phyloP scores from a whole-genome alignment of 2,888 invertebrate species.

The Mimumesa dahlbomi region DNA sequence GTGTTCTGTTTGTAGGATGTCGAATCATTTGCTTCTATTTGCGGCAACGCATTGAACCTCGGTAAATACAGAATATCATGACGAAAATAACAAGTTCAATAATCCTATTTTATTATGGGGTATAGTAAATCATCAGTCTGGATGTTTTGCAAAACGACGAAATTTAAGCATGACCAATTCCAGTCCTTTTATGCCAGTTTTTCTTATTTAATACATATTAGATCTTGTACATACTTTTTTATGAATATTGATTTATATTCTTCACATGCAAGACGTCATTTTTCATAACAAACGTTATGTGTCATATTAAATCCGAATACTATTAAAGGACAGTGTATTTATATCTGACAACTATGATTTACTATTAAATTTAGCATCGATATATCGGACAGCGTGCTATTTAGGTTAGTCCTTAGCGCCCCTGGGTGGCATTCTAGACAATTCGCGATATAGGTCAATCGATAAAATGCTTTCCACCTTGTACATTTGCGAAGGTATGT shows the following conservation, averaged over 20 bases:
- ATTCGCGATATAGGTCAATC: constrained; percentile 73
- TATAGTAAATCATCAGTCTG: too few species aligned
- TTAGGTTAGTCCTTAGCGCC: constrained; percentile 69
- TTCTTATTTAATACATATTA: too few species aligned
- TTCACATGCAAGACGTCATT: too few species aligned
- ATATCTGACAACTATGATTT: constrained; percentile 15
- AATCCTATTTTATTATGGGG: too few species aligned
- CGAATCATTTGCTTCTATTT: constrained; percentile 70
- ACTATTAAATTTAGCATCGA: constrained; percentile 38
- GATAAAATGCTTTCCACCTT: constrained; percentile 73
- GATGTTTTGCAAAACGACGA: too few species aligned
- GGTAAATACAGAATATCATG: constrained; percentile 25
- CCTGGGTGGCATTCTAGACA: constrained; percentile 68
- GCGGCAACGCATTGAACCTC: constrained; percentile 51
- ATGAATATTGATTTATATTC: too few species aligned
- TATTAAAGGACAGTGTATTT: not conserved
- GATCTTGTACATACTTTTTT: too few species aligned
- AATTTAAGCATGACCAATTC: too few species aligned
- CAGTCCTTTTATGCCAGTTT: too few species aligned
- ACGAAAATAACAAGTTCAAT: too few species aligned
- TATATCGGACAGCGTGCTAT: constrained; percentile 52
- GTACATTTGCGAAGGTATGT: constrained; percentile 60
- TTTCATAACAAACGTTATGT: too few species aligned
- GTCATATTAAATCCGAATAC: too few species aligned
- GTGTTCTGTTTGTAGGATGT: constrained; percentile 71